Evolutionary conservation across 2,113 vertebrate species (phyloP).

Genomic region (Chionomys nivalis): DNA sequence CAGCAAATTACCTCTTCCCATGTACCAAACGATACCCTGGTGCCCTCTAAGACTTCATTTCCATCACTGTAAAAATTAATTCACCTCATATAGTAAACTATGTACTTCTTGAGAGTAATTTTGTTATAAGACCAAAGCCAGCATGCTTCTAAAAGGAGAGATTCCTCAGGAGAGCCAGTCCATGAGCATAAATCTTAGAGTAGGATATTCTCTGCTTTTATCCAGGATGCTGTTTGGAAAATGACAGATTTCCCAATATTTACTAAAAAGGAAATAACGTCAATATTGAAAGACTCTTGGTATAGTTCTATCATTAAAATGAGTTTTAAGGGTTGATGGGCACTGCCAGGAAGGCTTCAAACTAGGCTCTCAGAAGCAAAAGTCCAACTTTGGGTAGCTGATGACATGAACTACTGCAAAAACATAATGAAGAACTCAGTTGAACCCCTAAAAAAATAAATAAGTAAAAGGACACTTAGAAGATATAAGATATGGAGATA

Average conservation of each 20-base stretch:
- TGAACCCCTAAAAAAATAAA: constrained; percentile 36
- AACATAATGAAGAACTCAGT: neutral
- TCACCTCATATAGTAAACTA: constrained; percentile 51
- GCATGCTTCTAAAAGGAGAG: neutral
- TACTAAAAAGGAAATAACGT: constrained; percentile 4
- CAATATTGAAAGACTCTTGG: neutral
- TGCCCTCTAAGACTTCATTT: constrained; percentile 68
- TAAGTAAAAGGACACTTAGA: constrained; percentile 42
- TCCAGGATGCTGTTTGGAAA: constrained; percentile 40
- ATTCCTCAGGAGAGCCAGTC: neutral
- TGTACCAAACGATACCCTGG: constrained; percentile 32
- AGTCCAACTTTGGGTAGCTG: neutral
- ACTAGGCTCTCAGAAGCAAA: neutral
- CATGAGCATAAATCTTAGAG: constrained; percentile 30
- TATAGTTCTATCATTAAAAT: neutral
- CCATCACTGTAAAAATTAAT: constrained; percentile 71
- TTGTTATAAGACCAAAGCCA: constrained; percentile 54
- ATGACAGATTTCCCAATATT: neutral
- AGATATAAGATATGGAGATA: neutral
- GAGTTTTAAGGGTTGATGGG: neutral
- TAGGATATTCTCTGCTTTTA: neutral
- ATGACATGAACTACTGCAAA: constrained; percentile 24
- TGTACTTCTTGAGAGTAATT: constrained; percentile 64
- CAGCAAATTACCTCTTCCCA: constrained; percentile 59
- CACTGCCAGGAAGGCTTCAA: neutral